Evolutionary conservation across 2,113 vertebrate genomes (phyloP).

Genomic region (Malurus cyaneus): DNA sequence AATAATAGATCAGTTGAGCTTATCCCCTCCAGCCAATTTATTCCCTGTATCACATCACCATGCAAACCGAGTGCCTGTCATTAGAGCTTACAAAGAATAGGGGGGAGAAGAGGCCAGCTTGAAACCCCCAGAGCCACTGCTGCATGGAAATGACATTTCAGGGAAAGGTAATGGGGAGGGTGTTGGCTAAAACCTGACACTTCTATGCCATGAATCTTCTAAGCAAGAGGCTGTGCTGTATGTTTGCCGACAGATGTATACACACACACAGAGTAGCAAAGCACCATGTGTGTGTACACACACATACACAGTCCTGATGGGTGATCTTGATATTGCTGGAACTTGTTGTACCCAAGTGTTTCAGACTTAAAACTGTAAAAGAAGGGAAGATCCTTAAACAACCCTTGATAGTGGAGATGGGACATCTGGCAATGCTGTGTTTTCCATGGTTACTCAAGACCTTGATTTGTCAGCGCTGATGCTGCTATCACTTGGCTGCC

Average conservation of each 20-base stretch:
- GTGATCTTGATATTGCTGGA: background rate
- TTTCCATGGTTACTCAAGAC: background rate
- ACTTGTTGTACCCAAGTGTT: background rate
- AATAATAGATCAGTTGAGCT: background rate
- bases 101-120: background rate
- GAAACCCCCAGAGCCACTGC: background rate
- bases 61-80: background rate
- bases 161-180: background rate
- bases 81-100: background rate
- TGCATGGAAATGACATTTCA: background rate
- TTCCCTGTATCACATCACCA: background rate
- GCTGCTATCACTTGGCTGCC: background rate
- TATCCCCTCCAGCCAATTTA: background rate
- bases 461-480: background rate
- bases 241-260: background rate
- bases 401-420: background rate
- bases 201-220: background rate
- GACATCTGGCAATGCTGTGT: background rate
- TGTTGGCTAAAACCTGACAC: background rate
- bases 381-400: background rate
- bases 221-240: background rate
- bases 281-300: rapidly evolving
- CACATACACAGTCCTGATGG: background rate
- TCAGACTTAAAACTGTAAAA: background rate
- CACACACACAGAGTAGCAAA: background rate